These are phyloP conservation scores for Pygoscelis adeliae DNA, from an alignment of 2,113 vertebrate species.

Conservation along the genomic window DNA sequence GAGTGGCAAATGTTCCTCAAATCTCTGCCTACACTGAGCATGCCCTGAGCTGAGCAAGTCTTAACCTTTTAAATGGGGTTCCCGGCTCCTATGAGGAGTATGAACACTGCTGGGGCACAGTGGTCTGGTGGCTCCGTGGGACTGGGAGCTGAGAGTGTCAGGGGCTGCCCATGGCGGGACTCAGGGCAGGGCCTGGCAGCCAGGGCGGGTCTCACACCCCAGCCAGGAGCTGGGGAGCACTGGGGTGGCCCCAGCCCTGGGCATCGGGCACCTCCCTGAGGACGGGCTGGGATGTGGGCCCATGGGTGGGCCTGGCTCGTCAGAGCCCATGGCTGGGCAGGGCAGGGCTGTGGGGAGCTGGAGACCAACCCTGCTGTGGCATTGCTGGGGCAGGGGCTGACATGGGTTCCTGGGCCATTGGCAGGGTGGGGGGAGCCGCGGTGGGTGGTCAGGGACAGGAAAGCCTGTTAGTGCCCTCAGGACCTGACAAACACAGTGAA, in stretches of 20 bases:
- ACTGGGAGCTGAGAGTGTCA: fast-evolving
- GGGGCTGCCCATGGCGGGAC: fast-evolving
- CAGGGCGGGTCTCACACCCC: fast-evolving
- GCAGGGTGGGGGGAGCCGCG: fast-evolving
- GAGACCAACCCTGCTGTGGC: background rate
- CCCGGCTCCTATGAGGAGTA: background rate
- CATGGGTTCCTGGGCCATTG: fast-evolving
- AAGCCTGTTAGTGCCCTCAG: background rate
- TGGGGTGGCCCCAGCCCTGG: background rate
- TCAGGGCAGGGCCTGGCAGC: background rate
- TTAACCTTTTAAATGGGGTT: background rate
- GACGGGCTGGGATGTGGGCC: no score
- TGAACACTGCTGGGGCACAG: fast-evolving
- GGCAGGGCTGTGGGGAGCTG: background rate
- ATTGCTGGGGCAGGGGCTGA: fast-evolving
- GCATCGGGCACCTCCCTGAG: background rate
- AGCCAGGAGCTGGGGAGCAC: background rate
- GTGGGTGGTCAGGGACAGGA: no score
- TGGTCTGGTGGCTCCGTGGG: background rate
- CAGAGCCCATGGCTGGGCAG: background rate
- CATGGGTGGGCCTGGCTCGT: background rate
- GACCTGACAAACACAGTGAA: background rate
- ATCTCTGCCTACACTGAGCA: background rate
- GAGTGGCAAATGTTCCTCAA: background rate
- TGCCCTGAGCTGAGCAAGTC: background rate